Percentiles rank a stretch among this genome's conserved stretches.
phyloP scores from a whole-genome alignment of 2,113 vertebrate species.

The Vombatus ursinus region DNA sequence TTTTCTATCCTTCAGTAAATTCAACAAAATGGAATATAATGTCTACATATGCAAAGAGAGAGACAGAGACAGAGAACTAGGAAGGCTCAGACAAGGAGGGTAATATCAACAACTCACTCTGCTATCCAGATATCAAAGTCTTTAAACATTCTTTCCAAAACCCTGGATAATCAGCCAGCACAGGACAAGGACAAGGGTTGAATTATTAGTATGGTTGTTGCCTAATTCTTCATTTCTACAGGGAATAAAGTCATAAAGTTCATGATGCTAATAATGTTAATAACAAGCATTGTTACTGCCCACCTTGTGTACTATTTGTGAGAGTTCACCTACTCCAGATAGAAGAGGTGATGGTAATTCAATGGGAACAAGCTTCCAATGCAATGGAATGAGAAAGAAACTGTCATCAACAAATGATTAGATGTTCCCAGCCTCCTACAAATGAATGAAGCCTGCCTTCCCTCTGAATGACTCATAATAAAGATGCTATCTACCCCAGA shows the following conservation, averaged over 20 bases:
- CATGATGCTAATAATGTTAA: fast-evolving
- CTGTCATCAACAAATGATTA: neutral
- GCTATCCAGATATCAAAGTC: neutral
- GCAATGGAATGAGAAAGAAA: neutral
- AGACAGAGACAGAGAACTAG: neutral
- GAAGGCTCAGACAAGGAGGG: neutral
- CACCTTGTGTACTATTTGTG: neutral
- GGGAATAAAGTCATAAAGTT: neutral
- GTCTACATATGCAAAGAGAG: no score
- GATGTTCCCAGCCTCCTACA: neutral
- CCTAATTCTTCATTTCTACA: neutral
- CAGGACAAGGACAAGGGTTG: no score
- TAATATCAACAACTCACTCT: neutral
- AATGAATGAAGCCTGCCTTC: neutral
- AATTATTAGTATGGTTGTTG: neutral
- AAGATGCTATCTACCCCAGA: neutral
- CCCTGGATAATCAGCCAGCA: neutral
- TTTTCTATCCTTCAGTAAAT: neutral
- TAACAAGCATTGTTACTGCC: neutral
- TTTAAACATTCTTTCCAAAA: neutral
- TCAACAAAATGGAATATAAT: neutral
- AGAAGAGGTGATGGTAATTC: neutral
- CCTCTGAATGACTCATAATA: neutral
- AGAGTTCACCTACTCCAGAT: neutral
- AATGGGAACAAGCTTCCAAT: neutral